These are phyloP conservation scores for Caenorhabditis parvicauda DNA, from an alignment of 2,888 invertebrate species.

Conservation along the genomic window DNA sequence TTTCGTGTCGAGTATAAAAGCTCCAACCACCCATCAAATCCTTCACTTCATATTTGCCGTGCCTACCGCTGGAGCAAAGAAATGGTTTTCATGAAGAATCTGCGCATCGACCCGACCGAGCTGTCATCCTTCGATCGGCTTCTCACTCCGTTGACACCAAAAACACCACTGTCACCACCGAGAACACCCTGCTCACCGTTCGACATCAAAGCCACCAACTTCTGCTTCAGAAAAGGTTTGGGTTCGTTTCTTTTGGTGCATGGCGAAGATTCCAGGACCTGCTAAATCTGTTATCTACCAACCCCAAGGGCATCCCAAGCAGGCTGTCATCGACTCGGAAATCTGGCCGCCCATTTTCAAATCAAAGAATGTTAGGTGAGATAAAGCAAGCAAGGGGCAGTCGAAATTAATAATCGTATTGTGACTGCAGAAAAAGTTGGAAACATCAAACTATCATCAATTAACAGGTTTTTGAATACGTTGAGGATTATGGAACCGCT, in stretches of 20 bases:
- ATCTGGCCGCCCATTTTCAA: conserved; percentile 62
- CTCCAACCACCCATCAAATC: too few species aligned
- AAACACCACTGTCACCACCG: conserved; percentile 31
- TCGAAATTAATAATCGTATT: background rate
- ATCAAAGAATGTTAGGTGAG: conserved; percentile 48
- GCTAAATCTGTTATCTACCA: conserved; percentile 46
- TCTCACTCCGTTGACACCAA: conserved; percentile 32
- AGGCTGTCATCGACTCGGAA: conserved; percentile 58
- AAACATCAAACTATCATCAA: too few species aligned
- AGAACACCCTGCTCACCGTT: conserved; percentile 38
- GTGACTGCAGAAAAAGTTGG: too few species aligned
- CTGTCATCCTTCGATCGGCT: conserved; percentile 24
- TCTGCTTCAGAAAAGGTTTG: conserved; percentile 39
- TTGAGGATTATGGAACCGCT: too few species aligned
- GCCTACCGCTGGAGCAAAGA: background rate
- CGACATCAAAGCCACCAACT: conserved; percentile 32
- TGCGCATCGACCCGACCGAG: conserved; percentile 31
- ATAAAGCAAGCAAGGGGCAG: background rate
- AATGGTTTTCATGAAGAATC: conserved; percentile 33
- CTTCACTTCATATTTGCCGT: background rate
- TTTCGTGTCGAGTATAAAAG: too few species aligned
- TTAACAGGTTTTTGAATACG: too few species aligned
- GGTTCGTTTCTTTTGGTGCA: background rate
- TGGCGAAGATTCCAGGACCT: conserved; percentile 23
- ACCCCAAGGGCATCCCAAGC: conserved; percentile 52